Conservation (phyloP, 2,113 vertebrate species). For the Falcunculus frontatus region DNA sequence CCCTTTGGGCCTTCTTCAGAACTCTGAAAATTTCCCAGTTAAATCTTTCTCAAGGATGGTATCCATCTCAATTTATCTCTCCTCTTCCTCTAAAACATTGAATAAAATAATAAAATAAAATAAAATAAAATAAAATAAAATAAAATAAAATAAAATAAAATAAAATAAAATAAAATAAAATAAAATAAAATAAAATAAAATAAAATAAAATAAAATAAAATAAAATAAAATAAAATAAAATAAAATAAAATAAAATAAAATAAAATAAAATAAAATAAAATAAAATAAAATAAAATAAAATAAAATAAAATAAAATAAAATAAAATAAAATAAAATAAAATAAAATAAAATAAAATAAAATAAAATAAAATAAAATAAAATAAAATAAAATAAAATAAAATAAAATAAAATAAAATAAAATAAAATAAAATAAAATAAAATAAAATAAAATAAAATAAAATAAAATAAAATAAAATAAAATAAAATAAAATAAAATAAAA, state of each 20-base stretch:
- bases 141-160: not conserved
- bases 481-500: not conserved
- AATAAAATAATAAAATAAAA: not conserved
- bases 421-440: not conserved
- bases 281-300: not conserved
- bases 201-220: not conserved
- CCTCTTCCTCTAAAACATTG: not conserved
- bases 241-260: not conserved
- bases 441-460: not conserved
- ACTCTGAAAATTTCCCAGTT: not conserved
- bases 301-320: not conserved
- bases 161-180: not conserved
- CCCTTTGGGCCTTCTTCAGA: not conserved
- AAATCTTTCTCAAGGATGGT: not conserved
- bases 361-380: not conserved
- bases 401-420: not conserved
- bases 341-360: not conserved
- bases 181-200: not conserved
- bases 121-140: not conserved
- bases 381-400: not conserved
- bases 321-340: not conserved
- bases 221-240: not conserved
- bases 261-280: not conserved
- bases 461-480: not conserved
- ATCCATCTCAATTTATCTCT: not conserved